Base-by-base conservation (phyloP, 1,140 invertebrate species). In the Conus betulinus region DNA sequence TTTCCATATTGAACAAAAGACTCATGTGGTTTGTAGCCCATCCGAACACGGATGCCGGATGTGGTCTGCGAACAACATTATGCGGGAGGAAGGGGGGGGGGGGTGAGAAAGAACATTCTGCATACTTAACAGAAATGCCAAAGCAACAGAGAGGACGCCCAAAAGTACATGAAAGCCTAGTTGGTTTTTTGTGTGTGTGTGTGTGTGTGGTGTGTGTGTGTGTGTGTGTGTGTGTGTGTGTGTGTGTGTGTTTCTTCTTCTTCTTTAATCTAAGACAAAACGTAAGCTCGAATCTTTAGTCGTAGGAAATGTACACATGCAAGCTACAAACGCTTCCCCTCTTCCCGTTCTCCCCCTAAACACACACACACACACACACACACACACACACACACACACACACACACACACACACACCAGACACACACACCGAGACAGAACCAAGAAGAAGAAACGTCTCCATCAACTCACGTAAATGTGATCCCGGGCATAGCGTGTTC, bases 401-500 rank as follows among this genome's bases (percentile, higher is more conserved):
- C 7, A n/a, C 71, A n/a, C 71, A n/a, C 71, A 74, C 71, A 74
- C 71, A 74, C 71, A 74, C 71, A 74, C 71, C 71, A 74, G 3
- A 74, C 17, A 23, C 25, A 20, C 7, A 79, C 10, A 1, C 7
- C 10, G 8, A 79, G 4, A 13, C 8, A 79, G 4, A 79, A 10
- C 3, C 25, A 79, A 7, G 39, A 10, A 76, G n/a, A 76, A 1
- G 8, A n/a, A 76, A 23, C 20, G 8, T 76, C 20, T 76, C 23
- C 13, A 8, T 83, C 39, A 39, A 93, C 94, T 94, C 96, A 99
- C 99, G 96, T 99, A 99, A 93, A 99, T 99, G 93, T 99, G 97
- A 96, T 99, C 99, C 95, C 99, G 98, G 95, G 98, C 99, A 96
- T 99, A 99, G 94, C 99, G 96, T 91, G 99, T 98, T 87, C 99